These are phyloP conservation scores for Arizona elegans DNA, from an alignment of 2,113 vertebrate genomes.

Conservation along the genomic window DNA sequence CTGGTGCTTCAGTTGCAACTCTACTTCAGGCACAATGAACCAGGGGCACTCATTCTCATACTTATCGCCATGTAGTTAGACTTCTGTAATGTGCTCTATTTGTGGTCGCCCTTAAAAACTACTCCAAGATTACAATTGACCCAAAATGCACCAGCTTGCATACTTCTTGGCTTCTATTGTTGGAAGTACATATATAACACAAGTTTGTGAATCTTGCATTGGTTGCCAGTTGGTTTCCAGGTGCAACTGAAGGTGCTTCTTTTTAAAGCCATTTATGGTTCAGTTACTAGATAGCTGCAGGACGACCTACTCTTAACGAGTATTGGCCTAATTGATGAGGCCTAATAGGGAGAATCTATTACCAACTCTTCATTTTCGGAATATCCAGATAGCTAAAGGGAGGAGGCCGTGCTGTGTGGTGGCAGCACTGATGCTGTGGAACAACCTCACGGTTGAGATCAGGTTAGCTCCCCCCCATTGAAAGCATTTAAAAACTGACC, in stretches of 20 bases:
- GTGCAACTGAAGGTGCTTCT: not conserved
- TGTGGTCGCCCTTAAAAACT: not conserved
- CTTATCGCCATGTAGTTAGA: not conserved
- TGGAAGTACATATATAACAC: not conserved
- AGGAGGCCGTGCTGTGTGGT: not conserved
- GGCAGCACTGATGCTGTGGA: not conserved
- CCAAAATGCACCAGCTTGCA: not conserved
- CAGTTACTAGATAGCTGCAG: not conserved
- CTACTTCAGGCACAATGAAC: not conserved
- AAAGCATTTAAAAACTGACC: not conserved
- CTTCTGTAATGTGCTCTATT: not conserved
- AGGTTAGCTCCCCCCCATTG: not conserved
- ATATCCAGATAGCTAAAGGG: not conserved
- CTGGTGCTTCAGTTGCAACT: not conserved
- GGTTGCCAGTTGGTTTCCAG: not conserved
- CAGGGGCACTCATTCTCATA: not conserved
- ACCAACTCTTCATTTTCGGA: not conserved
- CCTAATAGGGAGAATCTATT: not conserved
- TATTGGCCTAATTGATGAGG: not conserved
- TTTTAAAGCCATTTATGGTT: not conserved
- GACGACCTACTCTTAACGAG: not conserved
- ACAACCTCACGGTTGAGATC: not conserved
- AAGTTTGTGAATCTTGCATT: not conserved
- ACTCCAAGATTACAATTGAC: not conserved
- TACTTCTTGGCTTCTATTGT: not conserved